Conservation (phyloP, 2,113 vertebrate species). For the Epinephelus fuscoguttatus region DNA sequence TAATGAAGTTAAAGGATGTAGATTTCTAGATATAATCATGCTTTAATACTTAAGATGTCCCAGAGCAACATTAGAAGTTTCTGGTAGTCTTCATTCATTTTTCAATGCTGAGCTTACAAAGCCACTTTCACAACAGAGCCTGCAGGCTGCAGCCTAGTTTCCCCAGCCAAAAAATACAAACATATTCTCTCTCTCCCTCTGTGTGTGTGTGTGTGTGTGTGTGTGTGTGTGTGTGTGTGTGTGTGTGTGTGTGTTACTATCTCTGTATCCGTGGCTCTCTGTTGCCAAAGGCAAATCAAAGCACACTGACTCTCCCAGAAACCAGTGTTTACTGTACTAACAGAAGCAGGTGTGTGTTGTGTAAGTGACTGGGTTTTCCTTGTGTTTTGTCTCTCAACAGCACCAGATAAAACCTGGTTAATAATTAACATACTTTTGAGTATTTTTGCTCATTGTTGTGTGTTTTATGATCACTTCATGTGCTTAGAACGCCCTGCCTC, state of each 20-base stretch:
- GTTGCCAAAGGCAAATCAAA: conserved; percentile 71
- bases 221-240: background rate
- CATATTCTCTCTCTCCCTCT: conserved; percentile 11
- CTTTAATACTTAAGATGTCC: background rate
- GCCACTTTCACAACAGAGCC: conserved; percentile 42
- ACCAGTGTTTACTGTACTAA: conserved; percentile 73
- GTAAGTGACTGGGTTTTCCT: conserved; percentile 48
- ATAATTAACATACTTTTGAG: conserved; percentile 55
- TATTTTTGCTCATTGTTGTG: conserved; percentile 35
- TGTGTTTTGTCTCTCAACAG: conserved; percentile 38
- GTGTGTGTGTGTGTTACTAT: conserved; percentile 9
- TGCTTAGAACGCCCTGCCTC: background rate
- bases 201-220: background rate
- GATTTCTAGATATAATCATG: background rate
- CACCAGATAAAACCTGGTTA: conserved; percentile 63
- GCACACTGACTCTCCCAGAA: conserved; percentile 66
- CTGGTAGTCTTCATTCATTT: conserved; percentile 15
- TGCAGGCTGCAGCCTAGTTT: conserved; percentile 30
- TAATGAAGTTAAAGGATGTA: background rate
- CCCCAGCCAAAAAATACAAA: conserved; percentile 50
- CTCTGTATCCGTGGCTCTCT: conserved; percentile 16
- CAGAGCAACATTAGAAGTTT: background rate
- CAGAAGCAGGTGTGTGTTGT: conserved; percentile 74
- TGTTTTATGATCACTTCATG: background rate
- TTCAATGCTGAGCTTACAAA: conserved; percentile 11